Conservation (phyloP, 2,888 invertebrate species). For the Leucophenga maculata region DNA sequence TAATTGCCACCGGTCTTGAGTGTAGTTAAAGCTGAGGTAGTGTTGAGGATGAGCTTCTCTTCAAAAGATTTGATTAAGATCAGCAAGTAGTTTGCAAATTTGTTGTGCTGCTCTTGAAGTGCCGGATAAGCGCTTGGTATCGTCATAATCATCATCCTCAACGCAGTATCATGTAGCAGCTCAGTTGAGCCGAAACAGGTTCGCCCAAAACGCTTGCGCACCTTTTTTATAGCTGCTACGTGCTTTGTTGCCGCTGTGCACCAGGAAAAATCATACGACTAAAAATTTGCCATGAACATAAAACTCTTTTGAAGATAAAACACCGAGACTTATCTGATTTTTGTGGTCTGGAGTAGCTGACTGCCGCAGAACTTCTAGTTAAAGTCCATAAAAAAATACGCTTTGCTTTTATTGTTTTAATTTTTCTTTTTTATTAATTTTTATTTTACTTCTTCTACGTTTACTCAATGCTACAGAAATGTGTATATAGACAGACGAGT, state of each 20-base stretch:
- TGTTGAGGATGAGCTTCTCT: background rate
- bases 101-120: conserved; percentile 38
- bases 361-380: conserved; percentile 54
- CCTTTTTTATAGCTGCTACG: conserved; percentile 69
- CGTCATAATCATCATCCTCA: conserved; percentile 2
- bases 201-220: conserved; percentile 55
- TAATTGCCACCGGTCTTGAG: conserved; percentile 68
- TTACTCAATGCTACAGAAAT: conserved; percentile 17
- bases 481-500: background rate
- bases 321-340: conserved; percentile 54
- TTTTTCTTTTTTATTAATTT: conserved; percentile 50
- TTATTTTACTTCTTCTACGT: conserved; percentile 53
- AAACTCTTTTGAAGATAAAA: conserved; percentile 21
- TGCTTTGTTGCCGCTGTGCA: conserved; percentile 49
- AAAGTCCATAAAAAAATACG: conserved; percentile 56
- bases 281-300: conserved; percentile 67
- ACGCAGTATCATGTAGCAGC: background rate
- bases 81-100: conserved; percentile 60
- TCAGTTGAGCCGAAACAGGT: conserved; percentile 27
- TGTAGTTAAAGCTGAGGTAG: background rate
- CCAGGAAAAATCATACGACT: conserved; percentile 42
- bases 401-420: conserved; percentile 38
- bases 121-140: conserved; percentile 2
- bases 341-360: background rate
- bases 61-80: conserved; percentile 51